Evolutionary conservation across 2,888 invertebrate genomes (phyloP).

Genomic region (Andrena fulva): DNA sequence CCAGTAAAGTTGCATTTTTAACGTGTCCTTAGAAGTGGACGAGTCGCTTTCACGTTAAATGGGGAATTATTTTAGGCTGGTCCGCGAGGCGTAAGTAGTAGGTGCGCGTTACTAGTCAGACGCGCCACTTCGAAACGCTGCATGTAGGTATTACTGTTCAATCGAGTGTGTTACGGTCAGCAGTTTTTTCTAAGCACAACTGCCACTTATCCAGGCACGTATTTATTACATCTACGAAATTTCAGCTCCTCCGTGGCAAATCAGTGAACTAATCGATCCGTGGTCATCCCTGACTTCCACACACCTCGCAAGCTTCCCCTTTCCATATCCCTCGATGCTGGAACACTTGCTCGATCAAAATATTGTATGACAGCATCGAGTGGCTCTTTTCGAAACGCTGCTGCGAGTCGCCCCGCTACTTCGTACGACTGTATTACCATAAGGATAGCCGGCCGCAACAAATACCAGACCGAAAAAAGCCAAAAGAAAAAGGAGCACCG

Average conservation of each 20-base stretch:
- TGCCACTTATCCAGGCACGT: background rate
- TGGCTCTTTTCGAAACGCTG: background rate
- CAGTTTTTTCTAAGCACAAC: background rate
- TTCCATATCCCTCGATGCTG: too few relatives aligned
- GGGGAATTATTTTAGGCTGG: conserved; percentile 1
- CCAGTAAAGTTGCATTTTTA: background rate
- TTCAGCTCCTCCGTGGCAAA: too few relatives aligned
- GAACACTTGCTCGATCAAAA: too few relatives aligned
- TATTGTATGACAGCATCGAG: background rate
- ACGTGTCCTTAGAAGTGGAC: conserved; percentile 14
- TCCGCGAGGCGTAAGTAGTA: conserved; percentile 30
- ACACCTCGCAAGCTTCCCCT: too few relatives aligned
- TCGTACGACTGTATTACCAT: conserved; percentile 1
- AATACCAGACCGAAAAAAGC: background rate
- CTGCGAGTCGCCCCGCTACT: background rate
- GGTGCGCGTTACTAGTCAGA: conserved; percentile 40
- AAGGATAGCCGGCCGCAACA: conserved; percentile 4
- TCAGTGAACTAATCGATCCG: too few relatives aligned
- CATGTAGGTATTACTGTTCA: background rate
- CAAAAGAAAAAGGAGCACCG: background rate
- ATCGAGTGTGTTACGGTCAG: background rate
- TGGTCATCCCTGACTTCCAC: too few relatives aligned
- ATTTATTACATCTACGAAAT: too few relatives aligned
- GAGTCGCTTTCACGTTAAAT: conserved; percentile 17
- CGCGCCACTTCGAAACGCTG: conserved; percentile 4